These are phyloP conservation scores for Myripristis jacobus DNA, from an alignment of 2,797 vertebrate genomes.

Conservation along the genomic window DNA sequence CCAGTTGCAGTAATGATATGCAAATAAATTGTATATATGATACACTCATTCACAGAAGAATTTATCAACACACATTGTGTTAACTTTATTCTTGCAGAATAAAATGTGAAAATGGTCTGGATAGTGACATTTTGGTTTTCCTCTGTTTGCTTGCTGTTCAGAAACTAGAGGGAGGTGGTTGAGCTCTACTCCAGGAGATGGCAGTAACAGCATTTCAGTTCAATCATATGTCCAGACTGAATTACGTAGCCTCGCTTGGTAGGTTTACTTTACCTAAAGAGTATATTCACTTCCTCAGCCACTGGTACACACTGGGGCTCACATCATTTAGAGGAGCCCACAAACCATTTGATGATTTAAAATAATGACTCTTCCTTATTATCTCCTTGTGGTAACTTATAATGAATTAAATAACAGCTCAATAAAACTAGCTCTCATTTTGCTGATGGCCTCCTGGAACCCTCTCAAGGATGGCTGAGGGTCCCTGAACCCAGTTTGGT, in stretches of 20 bases:
- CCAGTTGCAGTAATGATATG: constrained; percentile 4
- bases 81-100: constrained; percentile 34
- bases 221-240: constrained; percentile 16
- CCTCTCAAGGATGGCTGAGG: no score
- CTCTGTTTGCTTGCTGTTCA: constrained; percentile 5
- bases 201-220: constrained; percentile 60
- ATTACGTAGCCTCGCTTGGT: background rate
- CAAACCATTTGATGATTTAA: no score
- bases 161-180: background rate
- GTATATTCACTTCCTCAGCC: background rate
- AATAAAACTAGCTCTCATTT: no score
- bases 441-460: no score
- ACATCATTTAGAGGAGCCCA: no score
- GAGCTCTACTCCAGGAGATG: constrained; percentile 60
- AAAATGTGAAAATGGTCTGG: constrained; percentile 28
- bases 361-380: no score
- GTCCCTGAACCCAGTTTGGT: no score
- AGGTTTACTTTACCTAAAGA: background rate
- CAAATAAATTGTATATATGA: background rate
- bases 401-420: no score
- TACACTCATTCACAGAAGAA: background rate
- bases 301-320: background rate
- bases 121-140: background rate
- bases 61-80: constrained; percentile 7
- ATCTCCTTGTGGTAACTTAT: no score